phyloP scores from a whole-genome alignment of 2,797 vertebrate species.

The Orientallactaga sibirica region DNA sequence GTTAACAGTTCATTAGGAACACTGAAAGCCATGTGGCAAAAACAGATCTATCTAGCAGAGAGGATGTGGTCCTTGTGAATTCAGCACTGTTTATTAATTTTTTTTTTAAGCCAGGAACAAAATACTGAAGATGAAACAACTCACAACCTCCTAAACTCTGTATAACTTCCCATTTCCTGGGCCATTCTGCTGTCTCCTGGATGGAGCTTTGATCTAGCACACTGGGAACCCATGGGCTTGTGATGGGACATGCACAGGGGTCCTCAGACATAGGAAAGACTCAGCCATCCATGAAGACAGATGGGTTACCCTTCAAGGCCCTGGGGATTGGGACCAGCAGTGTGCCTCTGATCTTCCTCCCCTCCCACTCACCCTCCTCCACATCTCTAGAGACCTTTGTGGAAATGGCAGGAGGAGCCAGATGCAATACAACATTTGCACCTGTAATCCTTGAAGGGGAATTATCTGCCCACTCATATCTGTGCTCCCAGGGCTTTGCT shows the following conservation, averaged over 20 bases:
- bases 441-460: neutral
- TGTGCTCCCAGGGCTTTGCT: fast-evolving
- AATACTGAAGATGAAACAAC: conserved; percentile 47
- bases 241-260: neutral
- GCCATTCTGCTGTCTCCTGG: neutral
- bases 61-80: conserved; percentile 36
- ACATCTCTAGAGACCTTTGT: neutral
- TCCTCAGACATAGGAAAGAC: neutral
- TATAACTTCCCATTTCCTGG: neutral
- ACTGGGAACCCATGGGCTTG: neutral
- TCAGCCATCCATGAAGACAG: neutral
- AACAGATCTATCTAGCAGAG: conserved; percentile 66
- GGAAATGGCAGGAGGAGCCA: conserved; percentile 7
- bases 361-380: neutral
- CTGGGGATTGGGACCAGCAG: neutral
- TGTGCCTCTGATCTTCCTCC: neutral
- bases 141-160: neutral
- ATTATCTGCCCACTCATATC: neutral
- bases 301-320: neutral
- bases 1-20: conserved; percentile 87
- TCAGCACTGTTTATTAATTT: conserved; percentile 1
- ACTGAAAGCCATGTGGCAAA: conserved; percentile 76
- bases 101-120: conserved; percentile 52
- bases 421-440: neutral
- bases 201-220: conserved; percentile 35